phyloP scores from a whole-genome alignment of 2,797 vertebrate genomes.

The Lophius americanus region DNA sequence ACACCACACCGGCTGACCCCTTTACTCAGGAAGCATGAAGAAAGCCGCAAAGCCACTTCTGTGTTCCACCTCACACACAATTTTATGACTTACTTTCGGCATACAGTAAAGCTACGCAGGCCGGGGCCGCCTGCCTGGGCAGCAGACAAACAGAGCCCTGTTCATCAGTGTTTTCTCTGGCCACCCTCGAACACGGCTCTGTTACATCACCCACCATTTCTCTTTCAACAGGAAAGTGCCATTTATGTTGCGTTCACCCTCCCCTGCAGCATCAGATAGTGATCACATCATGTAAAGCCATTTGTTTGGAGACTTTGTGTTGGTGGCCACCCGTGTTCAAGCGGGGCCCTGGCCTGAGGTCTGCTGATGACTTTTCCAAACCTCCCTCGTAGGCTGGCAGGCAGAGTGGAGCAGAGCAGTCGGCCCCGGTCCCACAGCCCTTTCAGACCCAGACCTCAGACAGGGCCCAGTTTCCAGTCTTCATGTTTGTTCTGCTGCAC shows the following conservation, averaged over 20 bases:
- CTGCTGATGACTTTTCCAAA: slow-evolving; percentile 90
- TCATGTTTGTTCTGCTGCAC: slow-evolving; percentile 86
- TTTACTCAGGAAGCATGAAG: slow-evolving; percentile 38
- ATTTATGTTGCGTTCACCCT: slow-evolving; percentile 53
- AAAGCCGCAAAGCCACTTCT: slow-evolving; percentile 51
- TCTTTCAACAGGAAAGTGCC: slow-evolving; percentile 71
- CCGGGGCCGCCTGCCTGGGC: slow-evolving; percentile 44
- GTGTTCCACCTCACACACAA: slow-evolving; percentile 50
- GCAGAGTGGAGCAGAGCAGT: slow-evolving; percentile 38
- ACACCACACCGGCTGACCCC: slow-evolving; percentile 40
- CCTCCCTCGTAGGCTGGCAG: slow-evolving; percentile 67
- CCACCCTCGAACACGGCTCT: slow-evolving; percentile 54
- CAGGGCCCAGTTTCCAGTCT: slow-evolving; percentile 44
- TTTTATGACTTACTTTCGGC: slow-evolving; percentile 65
- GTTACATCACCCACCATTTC: slow-evolving; percentile 65
- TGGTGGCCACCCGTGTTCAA: slow-evolving; percentile 84
- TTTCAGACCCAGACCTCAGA: slow-evolving; percentile 51
- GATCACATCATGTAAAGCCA: slow-evolving; percentile 79
- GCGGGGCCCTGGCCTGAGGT: slow-evolving; percentile 57
- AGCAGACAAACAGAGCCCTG: slow-evolving; percentile 62
- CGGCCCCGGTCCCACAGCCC: slow-evolving; percentile 40
- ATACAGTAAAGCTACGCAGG: slow-evolving; percentile 48
- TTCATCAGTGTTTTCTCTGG: slow-evolving; percentile 69
- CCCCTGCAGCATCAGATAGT: slow-evolving; percentile 68
- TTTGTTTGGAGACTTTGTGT: slow-evolving; percentile 73